These are phyloP conservation scores for Ashinkailepas kermadecensis DNA, from an alignment of 2,888 invertebrate genomes.

Conservation along the genomic window DNA sequence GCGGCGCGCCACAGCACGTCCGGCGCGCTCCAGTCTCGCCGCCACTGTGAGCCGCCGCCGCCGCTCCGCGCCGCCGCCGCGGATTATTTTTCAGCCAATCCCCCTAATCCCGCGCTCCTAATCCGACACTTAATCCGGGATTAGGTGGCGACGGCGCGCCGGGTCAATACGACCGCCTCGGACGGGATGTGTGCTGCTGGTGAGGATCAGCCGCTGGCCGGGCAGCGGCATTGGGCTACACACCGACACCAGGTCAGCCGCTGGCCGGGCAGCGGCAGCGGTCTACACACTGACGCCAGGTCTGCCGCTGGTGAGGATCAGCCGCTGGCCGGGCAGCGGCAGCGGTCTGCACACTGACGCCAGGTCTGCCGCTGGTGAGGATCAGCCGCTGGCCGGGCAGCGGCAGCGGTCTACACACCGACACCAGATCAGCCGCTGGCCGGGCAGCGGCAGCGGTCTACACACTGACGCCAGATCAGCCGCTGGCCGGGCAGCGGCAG, in stretches of 20 bases:
- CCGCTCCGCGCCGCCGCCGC: background rate
- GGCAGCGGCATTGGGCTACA: background rate
- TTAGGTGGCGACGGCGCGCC: conserved; percentile 4
- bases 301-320: background rate
- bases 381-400: too few relatives aligned
- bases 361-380: too few relatives aligned
- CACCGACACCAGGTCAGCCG: too few relatives aligned
- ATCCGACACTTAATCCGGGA: conserved; percentile 18
- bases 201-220: background rate
- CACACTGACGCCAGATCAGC: too few relatives aligned
- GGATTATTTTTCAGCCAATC: conserved; percentile 19
- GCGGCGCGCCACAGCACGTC: too few relatives aligned
- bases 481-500: too few relatives aligned
- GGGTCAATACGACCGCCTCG: background rate
- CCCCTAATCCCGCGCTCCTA: conserved; percentile 21
- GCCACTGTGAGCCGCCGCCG: background rate
- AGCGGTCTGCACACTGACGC: too few relatives aligned
- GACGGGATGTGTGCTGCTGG: background rate
- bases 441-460: background rate
- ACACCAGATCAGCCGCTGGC: conserved; percentile 16
- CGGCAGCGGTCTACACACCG: too few relatives aligned
- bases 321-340: conserved; percentile 14
- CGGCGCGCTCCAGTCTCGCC: too few relatives aligned
- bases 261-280: too few relatives aligned
- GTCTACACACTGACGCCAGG: too few relatives aligned